Evolutionary conservation across 2,888 invertebrate genomes (phyloP).

Genomic region (Plagodis pulveraria): DNA sequence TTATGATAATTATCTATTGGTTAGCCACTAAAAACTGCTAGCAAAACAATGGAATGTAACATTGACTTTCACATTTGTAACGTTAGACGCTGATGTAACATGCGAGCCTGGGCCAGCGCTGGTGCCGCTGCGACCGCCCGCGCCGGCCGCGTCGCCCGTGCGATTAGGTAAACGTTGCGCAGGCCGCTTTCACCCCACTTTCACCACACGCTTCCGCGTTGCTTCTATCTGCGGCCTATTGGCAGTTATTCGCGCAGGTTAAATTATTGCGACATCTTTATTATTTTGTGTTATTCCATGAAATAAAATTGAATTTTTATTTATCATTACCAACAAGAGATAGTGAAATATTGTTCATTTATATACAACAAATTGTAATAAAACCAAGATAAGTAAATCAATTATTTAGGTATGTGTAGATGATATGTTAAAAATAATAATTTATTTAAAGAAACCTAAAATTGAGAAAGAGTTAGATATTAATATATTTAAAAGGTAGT

Average conservation of each 20-base stretch:
- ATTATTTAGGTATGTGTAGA: too few species aligned
- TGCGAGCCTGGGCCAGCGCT: constrained; percentile 51
- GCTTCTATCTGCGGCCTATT: constrained; percentile 49
- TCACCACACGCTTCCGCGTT: constrained; percentile 79
- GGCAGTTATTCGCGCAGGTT: constrained; percentile 48
- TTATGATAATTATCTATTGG: too few species aligned
- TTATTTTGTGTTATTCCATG: neutral
- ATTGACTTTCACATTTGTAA: constrained; percentile 81
- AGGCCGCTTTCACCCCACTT: constrained; percentile 81
- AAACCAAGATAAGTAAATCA: too few species aligned
- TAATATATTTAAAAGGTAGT: too few species aligned
- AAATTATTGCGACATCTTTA: constrained; percentile 43
- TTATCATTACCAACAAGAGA: too few species aligned
- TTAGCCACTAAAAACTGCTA: neutral
- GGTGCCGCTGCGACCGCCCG: constrained; percentile 44
- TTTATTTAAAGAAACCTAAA: too few species aligned
- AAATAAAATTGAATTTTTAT: too few species aligned
- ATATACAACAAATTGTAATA: too few species aligned
- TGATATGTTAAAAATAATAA: too few species aligned
- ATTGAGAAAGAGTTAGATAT: too few species aligned
- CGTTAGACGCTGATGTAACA: constrained; percentile 65
- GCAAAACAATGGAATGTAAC: constrained; percentile 70
- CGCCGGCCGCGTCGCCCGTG: constrained; percentile 37
- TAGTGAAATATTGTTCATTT: too few species aligned
- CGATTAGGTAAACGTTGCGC: constrained; percentile 82